These are phyloP conservation scores for Acronicta psi DNA, from an alignment of 2,888 invertebrate genomes.

Conservation along the genomic window DNA sequence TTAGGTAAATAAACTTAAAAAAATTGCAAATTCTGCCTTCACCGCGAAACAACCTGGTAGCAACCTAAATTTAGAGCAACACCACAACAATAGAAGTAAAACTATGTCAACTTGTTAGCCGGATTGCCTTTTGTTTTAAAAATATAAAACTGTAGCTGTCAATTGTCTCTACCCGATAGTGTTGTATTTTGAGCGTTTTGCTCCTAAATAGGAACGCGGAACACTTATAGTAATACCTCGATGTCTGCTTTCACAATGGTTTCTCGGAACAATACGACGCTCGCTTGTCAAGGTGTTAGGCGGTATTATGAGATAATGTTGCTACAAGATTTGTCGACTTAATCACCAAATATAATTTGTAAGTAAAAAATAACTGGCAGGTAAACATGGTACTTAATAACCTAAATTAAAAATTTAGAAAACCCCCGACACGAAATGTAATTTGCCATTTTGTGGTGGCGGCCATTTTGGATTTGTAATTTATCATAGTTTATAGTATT, in stretches of 20 bases:
- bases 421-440: too few relatives aligned
- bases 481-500: too few relatives aligned
- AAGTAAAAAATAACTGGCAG: too few relatives aligned
- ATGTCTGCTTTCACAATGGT: slow-evolving; percentile 25
- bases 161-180: slow-evolving; percentile 13
- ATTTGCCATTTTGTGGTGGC: too few relatives aligned
- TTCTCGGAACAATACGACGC: slow-evolving; percentile 2
- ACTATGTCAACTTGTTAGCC: slow-evolving; percentile 48
- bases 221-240: slow-evolving; percentile 38
- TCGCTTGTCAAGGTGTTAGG: slow-evolving; percentile 23
- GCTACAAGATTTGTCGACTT: not conserved
- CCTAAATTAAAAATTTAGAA: too few relatives aligned
- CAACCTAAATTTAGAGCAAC: slow-evolving; percentile 33
- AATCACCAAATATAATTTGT: not conserved
- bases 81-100: slow-evolving; percentile 39
- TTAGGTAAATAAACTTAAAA: too few relatives aligned
- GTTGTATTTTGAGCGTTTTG: slow-evolving; percentile 20
- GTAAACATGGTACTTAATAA: too few relatives aligned
- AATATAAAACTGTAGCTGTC: slow-evolving; percentile 29
- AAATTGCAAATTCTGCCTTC: too few relatives aligned
- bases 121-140: slow-evolving; percentile 46
- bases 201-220: slow-evolving; percentile 11
- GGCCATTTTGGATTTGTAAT: too few relatives aligned
- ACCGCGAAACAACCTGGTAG: too few relatives aligned
- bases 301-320: slow-evolving; percentile 24